Evolutionary conservation across 2,797 vertebrate species (phyloP).

Genomic region (Xenentodon cancila): DNA sequence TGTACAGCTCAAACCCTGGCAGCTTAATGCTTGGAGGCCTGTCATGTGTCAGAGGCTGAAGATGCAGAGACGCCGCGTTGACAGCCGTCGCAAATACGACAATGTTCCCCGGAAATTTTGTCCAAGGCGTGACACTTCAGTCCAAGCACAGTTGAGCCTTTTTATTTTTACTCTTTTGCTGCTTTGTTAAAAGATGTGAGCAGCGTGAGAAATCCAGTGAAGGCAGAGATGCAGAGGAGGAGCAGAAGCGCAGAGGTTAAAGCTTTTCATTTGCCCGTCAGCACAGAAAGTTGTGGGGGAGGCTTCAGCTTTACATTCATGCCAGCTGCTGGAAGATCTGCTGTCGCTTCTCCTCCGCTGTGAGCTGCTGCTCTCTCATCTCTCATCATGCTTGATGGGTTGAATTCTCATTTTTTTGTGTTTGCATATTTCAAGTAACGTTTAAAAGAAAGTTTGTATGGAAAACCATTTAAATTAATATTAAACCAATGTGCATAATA

Average conservation of each 20-base stretch:
- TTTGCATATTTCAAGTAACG: too few relatives aligned
- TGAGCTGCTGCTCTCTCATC: not conserved
- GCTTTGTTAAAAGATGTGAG: not conserved
- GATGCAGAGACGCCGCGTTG: not conserved
- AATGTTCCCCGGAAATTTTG: not conserved
- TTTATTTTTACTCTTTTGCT: not conserved
- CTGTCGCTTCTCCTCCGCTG: not conserved
- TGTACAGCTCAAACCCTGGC: constrained; percentile 18
- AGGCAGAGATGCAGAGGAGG: constrained; percentile 13
- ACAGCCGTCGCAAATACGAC: constrained; percentile 2
- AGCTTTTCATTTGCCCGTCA: constrained; percentile 33
- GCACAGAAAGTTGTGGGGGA: constrained; percentile 4
- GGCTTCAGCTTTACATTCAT: constrained; percentile 3
- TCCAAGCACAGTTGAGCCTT: not conserved
- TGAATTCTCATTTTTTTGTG: too few relatives aligned
- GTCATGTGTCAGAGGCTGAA: constrained; percentile 20
- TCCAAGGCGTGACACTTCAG: not conserved
- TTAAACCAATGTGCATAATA: too few relatives aligned
- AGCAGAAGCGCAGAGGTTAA: constrained; percentile 13
- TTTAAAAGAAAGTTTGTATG: too few relatives aligned
- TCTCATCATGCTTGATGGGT: not conserved
- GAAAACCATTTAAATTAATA: too few relatives aligned
- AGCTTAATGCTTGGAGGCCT: constrained; percentile 20
- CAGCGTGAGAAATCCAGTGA: not conserved
- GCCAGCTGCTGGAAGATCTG: constrained; percentile 1